Base-by-base conservation (phyloP, 2,797 vertebrate species). In the Buceros bicornis region DNA sequence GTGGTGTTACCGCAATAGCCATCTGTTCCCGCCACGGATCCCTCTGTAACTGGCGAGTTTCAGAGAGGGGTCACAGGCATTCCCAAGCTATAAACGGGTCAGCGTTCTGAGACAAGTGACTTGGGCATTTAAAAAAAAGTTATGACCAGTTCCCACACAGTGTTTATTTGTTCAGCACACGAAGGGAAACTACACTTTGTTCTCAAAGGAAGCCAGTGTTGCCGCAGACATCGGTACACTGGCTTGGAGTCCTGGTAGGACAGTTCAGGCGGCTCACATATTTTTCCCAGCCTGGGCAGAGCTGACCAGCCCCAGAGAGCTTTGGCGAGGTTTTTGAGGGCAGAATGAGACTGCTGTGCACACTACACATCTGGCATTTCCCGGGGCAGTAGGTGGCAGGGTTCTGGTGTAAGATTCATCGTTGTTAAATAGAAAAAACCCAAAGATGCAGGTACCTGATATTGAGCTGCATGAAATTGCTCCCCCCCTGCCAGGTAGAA, bases 111-210 rank as follows among this genome's bases (percentile, higher is more conserved):
- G 24, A 42, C 35, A 37, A 70, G 33, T 50, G 2, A 62, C 43
- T 73, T 43, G 16, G 22, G 25, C 54, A n/a, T 43, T 37, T 0
- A 2, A 61, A 45, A 73, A 50, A 48, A 62, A 45, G 61, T 77
- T 89, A 76, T 35, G 62, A 62, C 56, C 25, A 14, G 25, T 89
- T 93, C 66, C 78, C 77, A 84, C 62, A 51, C 70, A 33, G 12
- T 19, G 65, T 86, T 95, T 95, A 28, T 93, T 91, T 92, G 61
- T 85, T 92, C 89, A 71, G 47, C 0, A 0, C 81, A 73, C 60
- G 67, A 90, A 82, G 90, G 86, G 86, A 94, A 96, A 89, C 62
- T 42, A n/a, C 48, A 13, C 42, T 91, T 93, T 92, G 88, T 87
- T 96, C 92, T 79, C 83, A 33, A n/a, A 61, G 81, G 74, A 51